Evolutionary conservation across 2,888 invertebrate species (phyloP).

Genomic region (Cosmopolites sordidus): DNA sequence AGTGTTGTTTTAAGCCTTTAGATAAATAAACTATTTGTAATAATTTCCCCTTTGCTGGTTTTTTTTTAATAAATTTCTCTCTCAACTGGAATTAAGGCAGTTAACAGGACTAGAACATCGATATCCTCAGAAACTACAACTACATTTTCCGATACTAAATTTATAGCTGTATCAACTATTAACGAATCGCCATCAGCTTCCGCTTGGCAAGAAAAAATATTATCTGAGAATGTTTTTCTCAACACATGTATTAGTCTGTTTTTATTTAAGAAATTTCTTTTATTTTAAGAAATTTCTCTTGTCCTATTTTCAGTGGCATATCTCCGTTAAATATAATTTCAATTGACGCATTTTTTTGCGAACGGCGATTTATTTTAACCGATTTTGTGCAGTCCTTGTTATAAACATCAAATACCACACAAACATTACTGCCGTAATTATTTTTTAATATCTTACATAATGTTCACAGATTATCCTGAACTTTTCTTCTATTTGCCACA

Average conservation of each 20-base stretch:
- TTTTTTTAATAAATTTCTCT: slow-evolving; percentile 20
- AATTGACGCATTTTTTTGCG: neutral
- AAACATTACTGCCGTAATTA: neutral
- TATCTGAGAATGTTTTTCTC: neutral
- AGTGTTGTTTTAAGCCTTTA: slow-evolving; percentile 14
- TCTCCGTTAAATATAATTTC: neutral
- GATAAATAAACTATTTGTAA: slow-evolving; percentile 18
- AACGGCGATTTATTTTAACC: neutral
- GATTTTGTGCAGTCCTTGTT: neutral
- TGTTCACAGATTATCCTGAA: slow-evolving; percentile 1
- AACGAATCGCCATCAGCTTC: slow-evolving; percentile 6
- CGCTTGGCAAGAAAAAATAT: too few relatives aligned
- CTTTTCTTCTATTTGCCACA: slow-evolving; percentile 7
- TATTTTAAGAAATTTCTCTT: neutral
- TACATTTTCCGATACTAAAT: slow-evolving; percentile 17
- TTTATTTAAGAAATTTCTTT: neutral
- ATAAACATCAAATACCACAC: neutral
- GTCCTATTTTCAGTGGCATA: neutral
- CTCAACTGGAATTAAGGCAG: slow-evolving; percentile 11
- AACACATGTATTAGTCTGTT: neutral
- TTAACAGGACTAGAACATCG: slow-evolving; percentile 7
- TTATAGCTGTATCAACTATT: slow-evolving; percentile 9
- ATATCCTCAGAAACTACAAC: slow-evolving; percentile 18
- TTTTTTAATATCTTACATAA: slow-evolving; percentile 2
- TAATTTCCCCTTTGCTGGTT: slow-evolving; percentile 18